phyloP scores from a whole-genome alignment of 2,797 vertebrate genomes.

The Acridotheres tristis region DNA sequence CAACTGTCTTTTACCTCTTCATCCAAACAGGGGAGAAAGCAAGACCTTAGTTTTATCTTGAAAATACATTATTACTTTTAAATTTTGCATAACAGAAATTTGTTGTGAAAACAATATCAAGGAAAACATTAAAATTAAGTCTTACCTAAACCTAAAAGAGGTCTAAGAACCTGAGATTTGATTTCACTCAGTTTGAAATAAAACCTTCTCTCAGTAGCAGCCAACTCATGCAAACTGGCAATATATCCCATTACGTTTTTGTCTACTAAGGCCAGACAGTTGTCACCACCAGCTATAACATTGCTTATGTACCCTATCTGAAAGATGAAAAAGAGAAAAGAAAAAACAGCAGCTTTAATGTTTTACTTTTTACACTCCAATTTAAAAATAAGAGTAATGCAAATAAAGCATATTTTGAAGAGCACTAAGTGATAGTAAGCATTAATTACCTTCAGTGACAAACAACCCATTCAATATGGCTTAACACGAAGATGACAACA shows the following conservation, averaged over 20 bases:
- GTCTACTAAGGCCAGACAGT: conserved; percentile 85
- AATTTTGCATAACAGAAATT: background rate
- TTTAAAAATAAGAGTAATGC: background rate
- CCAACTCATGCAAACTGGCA: conserved; percentile 92
- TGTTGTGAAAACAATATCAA: background rate
- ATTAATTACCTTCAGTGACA: background rate
- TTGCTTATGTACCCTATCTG: conserved; percentile 93
- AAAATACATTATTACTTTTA: background rate
- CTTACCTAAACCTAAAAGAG: conserved; percentile 91
- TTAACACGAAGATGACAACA: background rate
- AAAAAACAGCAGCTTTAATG: background rate
- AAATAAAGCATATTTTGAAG: background rate
- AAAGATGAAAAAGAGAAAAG: conserved; percentile 7
- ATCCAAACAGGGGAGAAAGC: background rate
- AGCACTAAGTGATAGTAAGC: background rate
- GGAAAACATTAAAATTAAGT: background rate
- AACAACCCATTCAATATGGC: background rate
- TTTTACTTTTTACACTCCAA: background rate
- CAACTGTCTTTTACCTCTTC: background rate
- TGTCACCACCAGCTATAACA: conserved; percentile 85
- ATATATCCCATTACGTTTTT: conserved; percentile 93
- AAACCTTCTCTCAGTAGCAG: conserved; percentile 89
- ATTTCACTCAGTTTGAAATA: conserved; percentile 89
- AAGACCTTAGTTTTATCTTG: background rate
- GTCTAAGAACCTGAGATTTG: conserved; percentile 88